Conservation (phyloP, 2,113 vertebrate genomes). For the Cnemophilus loriae region DNA sequence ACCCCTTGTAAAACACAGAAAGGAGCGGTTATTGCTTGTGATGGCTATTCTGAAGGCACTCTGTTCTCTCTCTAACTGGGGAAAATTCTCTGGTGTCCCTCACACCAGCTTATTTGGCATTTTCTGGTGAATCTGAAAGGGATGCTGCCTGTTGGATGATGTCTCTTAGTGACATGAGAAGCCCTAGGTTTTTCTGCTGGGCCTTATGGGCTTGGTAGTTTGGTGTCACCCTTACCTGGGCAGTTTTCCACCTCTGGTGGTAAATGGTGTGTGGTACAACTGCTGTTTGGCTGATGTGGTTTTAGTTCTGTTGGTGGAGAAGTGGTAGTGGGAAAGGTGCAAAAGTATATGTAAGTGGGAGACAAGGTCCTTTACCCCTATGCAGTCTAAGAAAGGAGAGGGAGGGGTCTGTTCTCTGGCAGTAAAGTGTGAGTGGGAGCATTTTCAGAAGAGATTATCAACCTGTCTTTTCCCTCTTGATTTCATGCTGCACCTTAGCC, state of each 20-base stretch:
- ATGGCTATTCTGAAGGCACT: neutral
- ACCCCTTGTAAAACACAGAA: neutral
- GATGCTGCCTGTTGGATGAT: neutral
- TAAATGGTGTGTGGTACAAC: neutral
- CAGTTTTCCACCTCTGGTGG: neutral
- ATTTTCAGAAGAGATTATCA: neutral
- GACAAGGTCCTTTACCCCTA: neutral
- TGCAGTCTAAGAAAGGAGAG: neutral
- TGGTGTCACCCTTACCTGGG: neutral
- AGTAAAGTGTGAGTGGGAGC: neutral
- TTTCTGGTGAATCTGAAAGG: neutral
- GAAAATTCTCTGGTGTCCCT: neutral
- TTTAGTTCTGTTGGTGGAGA: neutral
- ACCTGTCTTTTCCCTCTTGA: neutral
- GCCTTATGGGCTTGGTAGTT: neutral
- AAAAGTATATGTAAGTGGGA: neutral
- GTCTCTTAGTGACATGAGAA: neutral
- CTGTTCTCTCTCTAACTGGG: neutral
- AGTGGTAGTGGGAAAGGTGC: neutral
- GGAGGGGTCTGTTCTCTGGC: neutral
- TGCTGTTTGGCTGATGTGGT: neutral
- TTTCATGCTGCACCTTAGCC: neutral
- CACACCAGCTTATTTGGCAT: neutral
- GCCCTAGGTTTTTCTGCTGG: neutral
- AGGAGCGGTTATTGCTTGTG: neutral